Conservation (phyloP, 2,888 invertebrate genomes). For the Cancer borealis region DNA sequence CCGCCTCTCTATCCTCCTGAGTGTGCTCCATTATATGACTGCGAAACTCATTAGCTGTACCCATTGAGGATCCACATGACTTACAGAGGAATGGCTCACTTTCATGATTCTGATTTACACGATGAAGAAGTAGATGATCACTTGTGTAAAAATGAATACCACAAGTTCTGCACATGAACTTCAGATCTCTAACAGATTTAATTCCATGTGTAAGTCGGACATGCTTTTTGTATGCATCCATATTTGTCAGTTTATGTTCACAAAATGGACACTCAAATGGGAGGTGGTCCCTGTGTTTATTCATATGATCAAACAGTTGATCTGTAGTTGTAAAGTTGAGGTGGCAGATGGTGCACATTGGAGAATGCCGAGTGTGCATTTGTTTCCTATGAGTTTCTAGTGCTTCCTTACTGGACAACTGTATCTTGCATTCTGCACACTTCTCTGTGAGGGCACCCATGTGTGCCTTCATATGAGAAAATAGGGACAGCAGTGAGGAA, state of each 20-base stretch:
- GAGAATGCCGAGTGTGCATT: slow-evolving; percentile 70
- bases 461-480: slow-evolving; percentile 75
- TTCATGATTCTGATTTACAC: slow-evolving; percentile 75
- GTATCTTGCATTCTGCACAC: slow-evolving; percentile 71
- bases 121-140: slow-evolving; percentile 74
- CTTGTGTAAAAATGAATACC: slow-evolving; percentile 73
- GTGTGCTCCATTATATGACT: slow-evolving; percentile 72
- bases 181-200: slow-evolving; percentile 72
- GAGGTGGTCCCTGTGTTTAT: slow-evolving; percentile 70
- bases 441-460: slow-evolving; percentile 72
- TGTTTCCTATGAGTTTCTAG: slow-evolving; percentile 69
- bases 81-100: slow-evolving; percentile 72
- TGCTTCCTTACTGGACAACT: slow-evolving; percentile 72
- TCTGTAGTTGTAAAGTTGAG: slow-evolving; percentile 74
- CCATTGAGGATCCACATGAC: slow-evolving; percentile 62
- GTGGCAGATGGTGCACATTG: slow-evolving; percentile 71
- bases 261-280: slow-evolving; percentile 76
- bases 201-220: slow-evolving; percentile 71
- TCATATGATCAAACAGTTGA: slow-evolving; percentile 77
- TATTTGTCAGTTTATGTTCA: slow-evolving; percentile 67
- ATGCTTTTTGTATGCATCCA: slow-evolving; percentile 76
- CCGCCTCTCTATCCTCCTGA: slow-evolving; percentile 72
- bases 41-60: slow-evolving; percentile 70
- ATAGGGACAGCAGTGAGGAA: slow-evolving; percentile 70
- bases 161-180: slow-evolving; percentile 73